Percentiles rank a stretch among this genome's conserved stretches.
phyloP scores from a whole-genome alignment of 2,113 vertebrate genomes.

The Camelus bactrianus region DNA sequence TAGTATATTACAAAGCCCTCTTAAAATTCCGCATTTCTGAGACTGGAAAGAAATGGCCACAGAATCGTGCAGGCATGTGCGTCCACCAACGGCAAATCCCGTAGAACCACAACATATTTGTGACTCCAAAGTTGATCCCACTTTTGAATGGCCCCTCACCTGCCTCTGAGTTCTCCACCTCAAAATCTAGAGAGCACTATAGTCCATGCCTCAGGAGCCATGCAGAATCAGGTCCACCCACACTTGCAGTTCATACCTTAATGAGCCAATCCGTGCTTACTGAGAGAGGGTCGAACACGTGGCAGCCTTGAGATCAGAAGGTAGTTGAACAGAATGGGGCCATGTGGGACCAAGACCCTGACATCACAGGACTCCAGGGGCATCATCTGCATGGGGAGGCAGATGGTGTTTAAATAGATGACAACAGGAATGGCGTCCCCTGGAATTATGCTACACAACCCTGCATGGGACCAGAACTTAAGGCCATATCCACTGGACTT shows the following conservation, averaged over 20 bases:
- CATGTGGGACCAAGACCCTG: neutral
- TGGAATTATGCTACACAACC: neutral
- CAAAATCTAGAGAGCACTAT: neutral
- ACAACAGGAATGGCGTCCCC: too few species aligned
- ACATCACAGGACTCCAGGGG: neutral
- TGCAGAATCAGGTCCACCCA: neutral
- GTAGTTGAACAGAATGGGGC: neutral
- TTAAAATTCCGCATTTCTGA: conserved; percentile 11
- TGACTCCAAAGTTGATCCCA: neutral
- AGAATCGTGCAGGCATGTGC: neutral
- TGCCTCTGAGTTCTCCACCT: neutral
- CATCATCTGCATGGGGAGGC: neutral
- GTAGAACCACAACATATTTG: neutral
- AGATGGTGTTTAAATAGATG: neutral
- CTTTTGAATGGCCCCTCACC: neutral
- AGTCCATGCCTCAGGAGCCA: neutral
- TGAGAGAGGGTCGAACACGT: neutral
- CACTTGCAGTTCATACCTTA: neutral
- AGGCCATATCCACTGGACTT: neutral
- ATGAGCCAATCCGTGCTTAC: neutral
- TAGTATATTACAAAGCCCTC: neutral
- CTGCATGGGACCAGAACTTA: too few species aligned
- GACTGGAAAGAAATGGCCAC: neutral
- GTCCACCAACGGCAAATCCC: neutral
- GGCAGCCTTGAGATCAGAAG: neutral